Percentiles rank a stretch among this genome's conserved stretches.
phyloP scores from a whole-genome alignment of 2,797 vertebrate genomes.

The Crenuchus spilurus region DNA sequence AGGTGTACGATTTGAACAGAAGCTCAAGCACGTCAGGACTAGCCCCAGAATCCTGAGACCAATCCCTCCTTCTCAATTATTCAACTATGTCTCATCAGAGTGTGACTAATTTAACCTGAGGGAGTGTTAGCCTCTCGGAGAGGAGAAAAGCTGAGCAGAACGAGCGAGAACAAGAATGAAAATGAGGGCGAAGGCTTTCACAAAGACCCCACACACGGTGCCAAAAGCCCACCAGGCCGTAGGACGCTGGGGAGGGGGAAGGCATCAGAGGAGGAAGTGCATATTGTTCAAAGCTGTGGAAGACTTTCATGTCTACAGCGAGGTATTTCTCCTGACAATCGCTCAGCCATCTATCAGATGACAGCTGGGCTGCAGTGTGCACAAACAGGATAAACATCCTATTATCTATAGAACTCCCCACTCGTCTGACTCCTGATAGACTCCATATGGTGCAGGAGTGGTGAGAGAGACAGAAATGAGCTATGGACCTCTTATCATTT shows the following conservation, averaged over 20 bases:
- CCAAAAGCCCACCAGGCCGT: conserved; percentile 30
- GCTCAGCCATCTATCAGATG: conserved; percentile 34
- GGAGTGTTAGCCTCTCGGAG: conserved; percentile 15
- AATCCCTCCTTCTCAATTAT: conserved; percentile 22
- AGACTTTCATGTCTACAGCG: conserved; percentile 31
- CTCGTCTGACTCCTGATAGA: conserved; percentile 31
- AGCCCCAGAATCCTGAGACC: not conserved
- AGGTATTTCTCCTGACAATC: conserved; percentile 37
- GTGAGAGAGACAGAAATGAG: not conserved
- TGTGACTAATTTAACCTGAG: conserved; percentile 35
- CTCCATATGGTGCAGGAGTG: conserved; percentile 34
- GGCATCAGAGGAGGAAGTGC: conserved; percentile 19
- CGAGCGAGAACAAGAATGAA: not conserved
- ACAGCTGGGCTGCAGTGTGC: conserved; percentile 38
- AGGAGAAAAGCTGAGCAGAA: conserved; percentile 23
- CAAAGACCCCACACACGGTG: conserved; percentile 44
- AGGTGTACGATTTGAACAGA: conserved; percentile 20
- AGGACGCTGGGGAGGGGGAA: conserved; percentile 16
- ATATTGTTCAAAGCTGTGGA: conserved; percentile 37
- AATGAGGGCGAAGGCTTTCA: conserved; percentile 3
- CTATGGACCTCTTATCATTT: conserved; percentile 6
- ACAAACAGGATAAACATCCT: conserved; percentile 44
- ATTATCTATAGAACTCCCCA: conserved; percentile 24
- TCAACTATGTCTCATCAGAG: conserved; percentile 19
- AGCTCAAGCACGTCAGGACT: conserved; percentile 19